Percentiles rank a stretch among this genome's conserved stretches.
Evolutionary conservation across 2,888 invertebrate genomes (phyloP).

Genomic region (Tolmerus cingulatus): DNA sequence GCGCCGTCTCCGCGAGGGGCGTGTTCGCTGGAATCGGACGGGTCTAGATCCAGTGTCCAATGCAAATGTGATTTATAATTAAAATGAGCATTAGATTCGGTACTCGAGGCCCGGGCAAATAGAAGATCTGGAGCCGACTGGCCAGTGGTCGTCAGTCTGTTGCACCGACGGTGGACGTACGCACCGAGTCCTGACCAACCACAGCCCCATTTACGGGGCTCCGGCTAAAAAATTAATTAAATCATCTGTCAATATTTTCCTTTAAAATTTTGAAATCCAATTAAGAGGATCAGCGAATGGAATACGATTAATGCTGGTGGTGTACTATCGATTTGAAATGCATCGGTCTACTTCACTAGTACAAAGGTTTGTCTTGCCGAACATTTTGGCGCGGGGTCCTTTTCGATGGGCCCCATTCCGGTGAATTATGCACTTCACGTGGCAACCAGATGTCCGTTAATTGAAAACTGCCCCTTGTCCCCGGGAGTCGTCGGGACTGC

Average conservation of each 20-base stretch:
- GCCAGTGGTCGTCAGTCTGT: slow-evolving; percentile 44
- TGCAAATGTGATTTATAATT: slow-evolving; percentile 45
- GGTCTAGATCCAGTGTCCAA: slow-evolving; percentile 37
- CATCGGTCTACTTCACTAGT: slow-evolving; percentile 27
- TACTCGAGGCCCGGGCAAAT: background rate
- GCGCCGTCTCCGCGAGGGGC: slow-evolving; percentile 22
- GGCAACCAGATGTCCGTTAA: background rate
- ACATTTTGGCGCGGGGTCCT: background rate
- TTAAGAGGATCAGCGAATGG: slow-evolving; percentile 24
- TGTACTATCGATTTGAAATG: slow-evolving; percentile 32
- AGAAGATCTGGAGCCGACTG: slow-evolving; percentile 10
- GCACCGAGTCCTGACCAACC: background rate
- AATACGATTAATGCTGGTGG: slow-evolving; percentile 36
- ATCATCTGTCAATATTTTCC: slow-evolving; percentile 41
- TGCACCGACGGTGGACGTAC: slow-evolving; percentile 32
- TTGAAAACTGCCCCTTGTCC: background rate
- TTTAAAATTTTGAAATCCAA: slow-evolving; percentile 43
- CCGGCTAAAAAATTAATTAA: slow-evolving; percentile 42
- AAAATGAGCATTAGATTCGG: slow-evolving; percentile 45
- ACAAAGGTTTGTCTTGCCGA: background rate
- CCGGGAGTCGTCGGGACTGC: background rate
- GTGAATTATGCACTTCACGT: background rate
- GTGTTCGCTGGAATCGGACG: background rate
- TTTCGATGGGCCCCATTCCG: background rate
- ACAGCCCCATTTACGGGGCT: background rate